Evolutionary conservation across 1,140 invertebrate species (phyloP).

Genomic region (Ditylenchus dipsaci): DNA sequence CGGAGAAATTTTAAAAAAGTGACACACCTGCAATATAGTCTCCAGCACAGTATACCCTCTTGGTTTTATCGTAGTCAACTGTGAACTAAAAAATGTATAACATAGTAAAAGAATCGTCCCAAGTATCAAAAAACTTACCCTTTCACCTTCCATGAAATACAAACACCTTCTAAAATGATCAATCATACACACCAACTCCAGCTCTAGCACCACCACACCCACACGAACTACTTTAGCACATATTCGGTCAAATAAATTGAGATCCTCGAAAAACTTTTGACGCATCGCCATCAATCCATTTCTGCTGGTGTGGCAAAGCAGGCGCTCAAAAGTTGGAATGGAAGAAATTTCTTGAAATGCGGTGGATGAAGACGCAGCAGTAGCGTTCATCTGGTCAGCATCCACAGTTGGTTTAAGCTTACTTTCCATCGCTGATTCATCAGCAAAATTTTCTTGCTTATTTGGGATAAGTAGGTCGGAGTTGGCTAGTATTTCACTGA

Average conservation of each 20-base stretch:
- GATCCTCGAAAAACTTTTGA: slow-evolving; percentile 11
- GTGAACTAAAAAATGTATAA: slow-evolving; percentile 3
- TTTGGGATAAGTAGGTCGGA: background rate
- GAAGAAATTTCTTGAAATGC: background rate
- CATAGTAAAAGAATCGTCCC: background rate
- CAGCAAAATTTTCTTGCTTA: background rate
- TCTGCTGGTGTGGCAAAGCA: background rate
- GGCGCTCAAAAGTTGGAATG: background rate
- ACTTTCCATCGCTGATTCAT: background rate
- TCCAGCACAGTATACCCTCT: background rate
- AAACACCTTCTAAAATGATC: slow-evolving; percentile 21
- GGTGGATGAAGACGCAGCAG: background rate
- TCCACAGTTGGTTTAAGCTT: background rate
- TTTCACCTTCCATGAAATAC: slow-evolving; percentile 19
- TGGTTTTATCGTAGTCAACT: background rate
- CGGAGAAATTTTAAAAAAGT: too few species aligned
- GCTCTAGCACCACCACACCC: slow-evolving; percentile 20
- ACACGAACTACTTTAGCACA: slow-evolving; percentile 15
- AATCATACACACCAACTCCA: slow-evolving; percentile 30
- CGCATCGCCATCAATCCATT: background rate
- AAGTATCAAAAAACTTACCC: slow-evolving; percentile 11
- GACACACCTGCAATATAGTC: slow-evolving; percentile 5
- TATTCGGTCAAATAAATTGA: background rate
- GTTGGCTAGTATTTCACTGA: background rate
- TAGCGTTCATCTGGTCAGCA: background rate